phyloP scores from a whole-genome alignment of 2,797 vertebrate species.

The Muscicapa striata region DNA sequence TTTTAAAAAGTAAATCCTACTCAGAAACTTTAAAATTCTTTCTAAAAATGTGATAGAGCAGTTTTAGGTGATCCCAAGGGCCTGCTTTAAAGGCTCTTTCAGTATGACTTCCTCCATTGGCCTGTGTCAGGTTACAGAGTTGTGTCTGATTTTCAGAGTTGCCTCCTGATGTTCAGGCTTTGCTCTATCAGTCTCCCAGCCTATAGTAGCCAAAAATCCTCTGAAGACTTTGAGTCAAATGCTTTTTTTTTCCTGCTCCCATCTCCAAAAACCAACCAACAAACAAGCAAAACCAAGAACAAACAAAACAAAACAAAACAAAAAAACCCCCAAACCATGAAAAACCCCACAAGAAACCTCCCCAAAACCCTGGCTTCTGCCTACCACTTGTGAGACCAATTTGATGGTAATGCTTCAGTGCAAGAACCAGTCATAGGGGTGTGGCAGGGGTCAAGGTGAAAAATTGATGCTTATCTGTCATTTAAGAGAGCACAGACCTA shows the following conservation, averaged over 20 bases:
- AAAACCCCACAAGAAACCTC: not conserved
- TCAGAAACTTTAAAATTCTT: not conserved
- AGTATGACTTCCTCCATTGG: not conserved
- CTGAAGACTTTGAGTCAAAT: not conserved
- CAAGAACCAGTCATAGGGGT: rapidly evolving
- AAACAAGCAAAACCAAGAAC: not conserved
- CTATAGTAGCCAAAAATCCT: not conserved
- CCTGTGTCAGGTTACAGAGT: not conserved
- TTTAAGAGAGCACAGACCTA: not conserved
- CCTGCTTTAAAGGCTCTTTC: not conserved
- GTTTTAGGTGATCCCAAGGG: not conserved
- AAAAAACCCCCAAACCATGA: not conserved
- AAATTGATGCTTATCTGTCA: not conserved
- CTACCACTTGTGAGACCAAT: not conserved
- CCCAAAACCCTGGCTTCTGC: not conserved
- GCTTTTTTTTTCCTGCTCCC: not conserved
- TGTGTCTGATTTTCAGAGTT: not conserved
- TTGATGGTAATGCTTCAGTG: not conserved
- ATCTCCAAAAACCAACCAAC: not conserved
- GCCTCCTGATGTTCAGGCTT: not conserved
- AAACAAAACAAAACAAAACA: not conserved
- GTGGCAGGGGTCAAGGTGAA: not conserved
- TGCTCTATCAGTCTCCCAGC: not conserved
- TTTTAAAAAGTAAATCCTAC: not conserved
- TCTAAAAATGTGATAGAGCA: not conserved